Base-by-base conservation (phyloP, 2,113 vertebrate species). In the Periophthalmodon schlosseri region DNA sequence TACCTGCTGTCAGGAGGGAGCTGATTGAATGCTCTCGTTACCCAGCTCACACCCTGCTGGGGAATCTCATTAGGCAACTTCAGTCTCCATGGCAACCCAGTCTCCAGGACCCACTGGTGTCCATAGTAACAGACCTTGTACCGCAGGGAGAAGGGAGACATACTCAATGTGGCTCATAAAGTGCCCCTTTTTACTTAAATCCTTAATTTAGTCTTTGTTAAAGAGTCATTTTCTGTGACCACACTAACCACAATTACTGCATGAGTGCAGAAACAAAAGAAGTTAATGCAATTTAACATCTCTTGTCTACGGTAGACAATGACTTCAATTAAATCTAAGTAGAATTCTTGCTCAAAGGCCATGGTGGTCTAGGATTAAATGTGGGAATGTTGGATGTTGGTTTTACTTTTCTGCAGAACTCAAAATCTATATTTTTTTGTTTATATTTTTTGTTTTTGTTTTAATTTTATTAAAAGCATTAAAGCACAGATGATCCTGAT, bases 61-160 rank as follows among this genome's bases (percentile, higher is more conserved):
- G 87, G 75, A 84, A 87, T 90, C 84, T 92, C 92, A 93, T 93
- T 91, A 90, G 83, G 76, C 28, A 84, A 82, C 72, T 77, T 74
- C 21, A 58, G 88, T 94, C 47, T 21, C 89, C 87, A 91, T 92
- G 83, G 88, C 81, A 89, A 94, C 91, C 83, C 78, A 73, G 84
- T 90, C 77, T 90, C 83, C 68, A 67, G 70, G 71, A 78, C 79
- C 81, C 44, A 68, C 76, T 78, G 78, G 88, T 92, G 89, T 65
- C 88, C 89, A 89, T 88, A 85, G 89, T 81, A 91, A 93, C 87
- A 87, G 83, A 70, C 70, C 72, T 69, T 82, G 74, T 85, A 74
- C 76, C 71, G 73, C 52, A 2, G 33, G 4, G 52, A 60, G 56
- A 20, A 56, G 44, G 39, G 50, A 60, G 69, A 44, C 36, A 13